These are phyloP conservation scores for Eupithecia centaureata DNA, from an alignment of 2,888 invertebrate species.

Conservation along the genomic window DNA sequence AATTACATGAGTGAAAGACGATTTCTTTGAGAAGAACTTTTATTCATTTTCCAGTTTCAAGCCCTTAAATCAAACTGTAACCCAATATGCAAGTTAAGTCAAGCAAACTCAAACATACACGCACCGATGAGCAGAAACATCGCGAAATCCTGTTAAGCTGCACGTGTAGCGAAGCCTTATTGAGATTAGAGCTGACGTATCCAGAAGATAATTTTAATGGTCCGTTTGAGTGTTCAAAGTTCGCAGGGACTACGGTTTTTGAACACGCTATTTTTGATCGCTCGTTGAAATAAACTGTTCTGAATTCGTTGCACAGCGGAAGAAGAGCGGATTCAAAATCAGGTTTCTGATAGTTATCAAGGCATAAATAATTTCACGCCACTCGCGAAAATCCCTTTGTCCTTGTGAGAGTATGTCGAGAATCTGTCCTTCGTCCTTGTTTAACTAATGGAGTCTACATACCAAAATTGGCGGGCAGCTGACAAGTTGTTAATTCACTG, in stretches of 20 bases:
- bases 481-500: not conserved
- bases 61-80: constrained; percentile 21
- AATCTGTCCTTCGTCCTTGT: not conserved
- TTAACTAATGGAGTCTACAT: not conserved
- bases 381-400: not conserved
- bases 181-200: constrained; percentile 72
- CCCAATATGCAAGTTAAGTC: constrained; percentile 36
- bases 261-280: constrained; percentile 12
- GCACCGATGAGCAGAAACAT: constrained; percentile 38
- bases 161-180: constrained; percentile 38
- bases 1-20: no score
- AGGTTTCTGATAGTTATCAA: not conserved
- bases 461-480: no score
- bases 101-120: constrained; percentile 36
- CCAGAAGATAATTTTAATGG: constrained; percentile 73
- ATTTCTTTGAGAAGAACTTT: no score
- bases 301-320: not conserved
- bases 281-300: not conserved
- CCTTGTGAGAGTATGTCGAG: no score
- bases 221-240: constrained; percentile 59
- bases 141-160: constrained; percentile 35
- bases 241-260: constrained; percentile 41
- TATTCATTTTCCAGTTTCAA: not conserved
- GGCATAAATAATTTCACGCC: not conserved
- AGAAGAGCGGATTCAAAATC: not conserved